These are phyloP conservation scores for Aporophyla lueneburgensis DNA, from an alignment of 2,888 invertebrate species.

Conservation along the genomic window DNA sequence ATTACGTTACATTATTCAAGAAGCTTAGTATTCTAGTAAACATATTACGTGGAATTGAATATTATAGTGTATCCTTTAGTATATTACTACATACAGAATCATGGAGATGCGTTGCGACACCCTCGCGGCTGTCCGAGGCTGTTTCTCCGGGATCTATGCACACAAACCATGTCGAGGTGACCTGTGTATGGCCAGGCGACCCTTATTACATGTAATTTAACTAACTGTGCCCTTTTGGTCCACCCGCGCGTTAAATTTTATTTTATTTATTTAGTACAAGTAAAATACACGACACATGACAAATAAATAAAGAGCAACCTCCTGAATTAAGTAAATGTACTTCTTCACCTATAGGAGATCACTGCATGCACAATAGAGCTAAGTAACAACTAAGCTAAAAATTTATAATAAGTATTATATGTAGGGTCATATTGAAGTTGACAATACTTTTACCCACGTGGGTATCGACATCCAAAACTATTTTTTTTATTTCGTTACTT, in stretches of 20 bases:
- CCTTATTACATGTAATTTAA: slow-evolving; percentile 15
- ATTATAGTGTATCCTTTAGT: neutral
- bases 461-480: too few relatives aligned
- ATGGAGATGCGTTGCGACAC: slow-evolving; percentile 18
- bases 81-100: neutral
- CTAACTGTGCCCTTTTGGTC: neutral
- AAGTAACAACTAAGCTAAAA: too few relatives aligned
- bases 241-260: too few relatives aligned
- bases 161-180: slow-evolving; percentile 51
- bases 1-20: neutral
- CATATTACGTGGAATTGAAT: neutral
- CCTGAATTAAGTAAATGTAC: too few relatives aligned
- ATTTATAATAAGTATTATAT: too few relatives aligned
- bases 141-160: slow-evolving; percentile 4
- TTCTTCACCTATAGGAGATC: too few relatives aligned
- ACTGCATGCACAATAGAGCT: too few relatives aligned
- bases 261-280: neutral
- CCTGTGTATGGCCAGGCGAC: slow-evolving; percentile 9
- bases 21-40: slow-evolving; percentile 13
- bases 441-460: too few relatives aligned
- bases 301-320: too few relatives aligned
- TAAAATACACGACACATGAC: too few relatives aligned
- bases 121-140: neutral
- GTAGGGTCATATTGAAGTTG: too few relatives aligned
- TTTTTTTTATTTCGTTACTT: too few relatives aligned